Evolutionary conservation across 2,113 vertebrate genomes (phyloP).

Genomic region (Cettia cetti): DNA sequence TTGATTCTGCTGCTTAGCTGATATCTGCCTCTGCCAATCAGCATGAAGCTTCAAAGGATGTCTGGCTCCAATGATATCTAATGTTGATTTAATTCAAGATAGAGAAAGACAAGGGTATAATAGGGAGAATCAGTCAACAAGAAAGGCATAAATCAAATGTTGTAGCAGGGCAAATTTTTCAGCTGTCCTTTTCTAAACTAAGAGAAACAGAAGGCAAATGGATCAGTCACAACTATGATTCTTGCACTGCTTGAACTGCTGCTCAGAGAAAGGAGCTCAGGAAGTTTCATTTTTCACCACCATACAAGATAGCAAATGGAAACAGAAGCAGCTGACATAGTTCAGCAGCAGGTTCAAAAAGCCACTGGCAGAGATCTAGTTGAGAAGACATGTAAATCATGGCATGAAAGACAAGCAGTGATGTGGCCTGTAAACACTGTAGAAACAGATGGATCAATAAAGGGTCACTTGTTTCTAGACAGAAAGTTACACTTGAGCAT

Average conservation of each 20-base stretch:
- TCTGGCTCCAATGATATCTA: neutral
- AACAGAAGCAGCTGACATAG: neutral
- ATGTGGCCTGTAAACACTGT: neutral
- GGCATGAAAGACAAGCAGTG: neutral
- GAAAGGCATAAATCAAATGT: neutral
- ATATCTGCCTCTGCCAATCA: neutral
- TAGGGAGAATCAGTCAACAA: neutral
- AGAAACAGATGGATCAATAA: neutral
- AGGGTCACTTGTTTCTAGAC: neutral
- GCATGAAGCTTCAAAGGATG: slow-evolving; percentile 1
- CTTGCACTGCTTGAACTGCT: neutral
- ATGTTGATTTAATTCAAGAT: slow-evolving; percentile 26
- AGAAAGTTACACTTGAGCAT: neutral
- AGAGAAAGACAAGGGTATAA: neutral
- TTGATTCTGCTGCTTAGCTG: neutral
- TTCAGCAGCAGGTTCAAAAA: neutral
- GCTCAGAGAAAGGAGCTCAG: neutral
- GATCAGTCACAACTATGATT: neutral
- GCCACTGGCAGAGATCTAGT: neutral
- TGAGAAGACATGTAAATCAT: neutral
- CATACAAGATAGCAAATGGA: neutral
- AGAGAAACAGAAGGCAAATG: slow-evolving; percentile 1
- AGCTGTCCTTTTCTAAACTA: neutral
- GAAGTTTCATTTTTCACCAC: neutral
- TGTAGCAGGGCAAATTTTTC: neutral